phyloP scores from a whole-genome alignment of 1,140 invertebrate genomes.

The Rhagoletis pomonella region DNA sequence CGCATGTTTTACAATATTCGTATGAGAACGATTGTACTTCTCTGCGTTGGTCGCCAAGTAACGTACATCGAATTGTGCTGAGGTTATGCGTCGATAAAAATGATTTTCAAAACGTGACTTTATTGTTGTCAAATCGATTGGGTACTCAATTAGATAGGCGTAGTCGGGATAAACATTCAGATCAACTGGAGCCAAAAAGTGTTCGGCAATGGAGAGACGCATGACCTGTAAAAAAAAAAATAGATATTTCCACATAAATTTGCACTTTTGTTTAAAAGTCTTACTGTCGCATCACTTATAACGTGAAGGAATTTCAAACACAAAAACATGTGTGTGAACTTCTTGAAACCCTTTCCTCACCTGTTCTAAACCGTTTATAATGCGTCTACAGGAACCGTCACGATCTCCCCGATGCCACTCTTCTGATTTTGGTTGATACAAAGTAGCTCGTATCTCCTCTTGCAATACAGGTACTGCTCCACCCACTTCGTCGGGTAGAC shows the following conservation, averaged over 20 bases:
- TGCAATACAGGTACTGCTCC: constrained; percentile 87
- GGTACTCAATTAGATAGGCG: constrained; percentile 93
- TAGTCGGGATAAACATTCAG: constrained; percentile 93
- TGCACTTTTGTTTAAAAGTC: no score
- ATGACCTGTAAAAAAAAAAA: constrained; percentile 76
- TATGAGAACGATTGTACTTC: constrained; percentile 92
- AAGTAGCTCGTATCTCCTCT: constrained; percentile 86
- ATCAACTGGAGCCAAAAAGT: constrained; percentile 95
- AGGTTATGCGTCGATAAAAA: constrained; percentile 93
- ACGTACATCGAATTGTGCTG: constrained; percentile 95
- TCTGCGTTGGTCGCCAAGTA: constrained; percentile 95
- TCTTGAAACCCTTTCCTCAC: constrained; percentile 57
- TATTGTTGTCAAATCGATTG: constrained; percentile 95
- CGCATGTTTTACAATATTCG: constrained; percentile 92
- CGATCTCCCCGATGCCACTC: constrained; percentile 91
- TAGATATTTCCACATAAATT: constrained; percentile 4
- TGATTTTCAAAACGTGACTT: constrained; percentile 90
- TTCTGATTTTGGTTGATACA: constrained; percentile 86
- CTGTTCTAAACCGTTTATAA: constrained; percentile 84
- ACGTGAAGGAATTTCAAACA: no score
- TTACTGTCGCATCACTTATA: no score
- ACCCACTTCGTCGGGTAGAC: constrained; percentile 82
- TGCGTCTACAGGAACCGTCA: constrained; percentile 84
- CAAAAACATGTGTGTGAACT: no score
- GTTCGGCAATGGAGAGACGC: constrained; percentile 92